Conservation (phyloP, 2,113 vertebrate genomes). For the Eclectus roratus region DNA sequence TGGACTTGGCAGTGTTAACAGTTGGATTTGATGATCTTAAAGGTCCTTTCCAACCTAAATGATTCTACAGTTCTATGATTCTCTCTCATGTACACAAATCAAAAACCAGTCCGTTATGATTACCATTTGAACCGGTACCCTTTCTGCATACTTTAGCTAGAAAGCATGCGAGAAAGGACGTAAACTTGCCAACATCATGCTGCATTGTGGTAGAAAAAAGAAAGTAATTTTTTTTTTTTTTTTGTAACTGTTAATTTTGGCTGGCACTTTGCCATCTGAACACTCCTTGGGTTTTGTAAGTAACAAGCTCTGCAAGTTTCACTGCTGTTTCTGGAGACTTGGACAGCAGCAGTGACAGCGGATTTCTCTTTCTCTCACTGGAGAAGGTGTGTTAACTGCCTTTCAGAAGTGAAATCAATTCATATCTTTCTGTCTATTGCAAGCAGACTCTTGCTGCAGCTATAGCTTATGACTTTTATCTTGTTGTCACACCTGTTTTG, state of each 20-base stretch:
- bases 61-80: background rate
- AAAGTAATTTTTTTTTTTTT: background rate
- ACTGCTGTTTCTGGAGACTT: background rate
- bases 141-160: background rate
- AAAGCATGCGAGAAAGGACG: background rate
- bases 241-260: background rate
- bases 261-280: background rate
- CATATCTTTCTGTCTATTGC: background rate
- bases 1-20: background rate
- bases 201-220: background rate
- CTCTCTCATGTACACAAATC: background rate
- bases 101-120: background rate
- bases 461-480: slow-evolving; percentile 28
- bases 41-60: background rate
- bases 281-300: background rate
- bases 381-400: background rate
- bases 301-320: background rate
- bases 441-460: background rate
- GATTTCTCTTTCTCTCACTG: background rate
- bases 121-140: background rate
- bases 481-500: slow-evolving; percentile 22
- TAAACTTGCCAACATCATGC: background rate
- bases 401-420: background rate
- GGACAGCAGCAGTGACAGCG: background rate
- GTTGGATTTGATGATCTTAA: background rate